Conservation (phyloP, 2,113 vertebrate species). For the Limnothrissa miodon region DNA sequence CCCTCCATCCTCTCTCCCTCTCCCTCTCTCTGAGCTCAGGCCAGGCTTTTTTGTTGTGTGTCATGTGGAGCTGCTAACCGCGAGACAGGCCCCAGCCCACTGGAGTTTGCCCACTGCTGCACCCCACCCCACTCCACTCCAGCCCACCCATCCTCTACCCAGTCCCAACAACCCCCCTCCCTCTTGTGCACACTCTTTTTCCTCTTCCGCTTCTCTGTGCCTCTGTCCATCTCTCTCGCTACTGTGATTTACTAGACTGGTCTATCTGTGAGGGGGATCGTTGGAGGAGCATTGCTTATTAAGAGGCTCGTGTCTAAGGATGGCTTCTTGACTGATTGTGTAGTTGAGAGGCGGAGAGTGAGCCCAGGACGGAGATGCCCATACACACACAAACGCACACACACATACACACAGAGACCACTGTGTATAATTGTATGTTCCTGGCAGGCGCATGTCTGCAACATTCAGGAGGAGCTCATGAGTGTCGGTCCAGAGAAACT, state of each 20-base stretch:
- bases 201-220: neutral
- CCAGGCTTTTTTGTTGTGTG: constrained; percentile 1
- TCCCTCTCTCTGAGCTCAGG: neutral
- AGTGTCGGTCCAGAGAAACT: constrained; percentile 63
- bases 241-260: constrained; percentile 30
- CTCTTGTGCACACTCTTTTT: neutral
- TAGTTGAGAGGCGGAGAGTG: constrained; percentile 55
- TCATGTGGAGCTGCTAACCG: neutral
- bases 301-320: constrained; percentile 67
- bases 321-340: constrained; percentile 67
- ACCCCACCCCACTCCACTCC: neutral
- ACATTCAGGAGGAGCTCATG: constrained; percentile 53
- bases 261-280: constrained; percentile 66
- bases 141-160: neutral
- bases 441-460: constrained; percentile 61
- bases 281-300: constrained; percentile 68
- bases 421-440: constrained; percentile 65
- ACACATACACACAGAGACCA: constrained; percentile 23
- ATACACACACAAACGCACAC: constrained; percentile 21
- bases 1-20: constrained; percentile 41
- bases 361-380: constrained; percentile 32
- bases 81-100: neutral
- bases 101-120: neutral
- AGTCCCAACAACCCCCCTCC: neutral
- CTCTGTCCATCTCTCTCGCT: neutral